Base-by-base conservation (phyloP, 2,888 invertebrate species). In the Leucophenga maculata region DNA sequence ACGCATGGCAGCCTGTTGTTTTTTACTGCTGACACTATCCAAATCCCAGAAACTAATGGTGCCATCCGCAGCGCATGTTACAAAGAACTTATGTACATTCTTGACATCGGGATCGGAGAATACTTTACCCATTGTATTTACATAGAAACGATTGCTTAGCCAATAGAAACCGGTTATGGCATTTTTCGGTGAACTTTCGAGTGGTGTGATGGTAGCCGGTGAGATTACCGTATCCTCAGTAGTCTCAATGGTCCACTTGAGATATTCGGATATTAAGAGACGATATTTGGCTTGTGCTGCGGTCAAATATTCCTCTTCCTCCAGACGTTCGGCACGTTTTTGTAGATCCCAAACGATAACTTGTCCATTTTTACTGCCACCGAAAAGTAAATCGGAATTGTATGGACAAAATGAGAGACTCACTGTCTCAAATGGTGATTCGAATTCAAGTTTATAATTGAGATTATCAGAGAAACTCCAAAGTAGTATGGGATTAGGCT, bases 401-500 rank as follows among this genome's bases (percentile, higher is more conserved):
- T 91, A 91, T 0, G 93, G 93, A 80, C 93, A 94, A 85, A 93
- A 93, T 0, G 92, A 91, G 11, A 94, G 85, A 0, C 89, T 86
- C 44, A 91, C 91, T 0, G 94, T 91, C 87, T 93, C 93, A 52
- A 93, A 89, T 0, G 92, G 91, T 3, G 92, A 89, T 83, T 93
- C 91, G 67, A 95, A 90, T 77, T 92, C 91, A 54, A 95, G 86
- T 88, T 93, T 94, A 20, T 93, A 93, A 31, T 91, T 88, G 2
- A 95, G 87, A 68, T 91, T 92, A 77, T 95, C 94, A 32, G 90
- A 90, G 73, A 94, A 93, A 75, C 93, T 93, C 94, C 95, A 95
- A 75, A 94, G 90, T 72, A 94, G 89, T 1, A 94, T 92, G 0
- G 92, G 91, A 85, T 93, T 93, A 2, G 91, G 86, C 3, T 91